Evolutionary conservation across 2,888 invertebrate species (phyloP), one percentile per base, ranked within the genome.

Genomic region (Trissolcus japonicus): DNA sequence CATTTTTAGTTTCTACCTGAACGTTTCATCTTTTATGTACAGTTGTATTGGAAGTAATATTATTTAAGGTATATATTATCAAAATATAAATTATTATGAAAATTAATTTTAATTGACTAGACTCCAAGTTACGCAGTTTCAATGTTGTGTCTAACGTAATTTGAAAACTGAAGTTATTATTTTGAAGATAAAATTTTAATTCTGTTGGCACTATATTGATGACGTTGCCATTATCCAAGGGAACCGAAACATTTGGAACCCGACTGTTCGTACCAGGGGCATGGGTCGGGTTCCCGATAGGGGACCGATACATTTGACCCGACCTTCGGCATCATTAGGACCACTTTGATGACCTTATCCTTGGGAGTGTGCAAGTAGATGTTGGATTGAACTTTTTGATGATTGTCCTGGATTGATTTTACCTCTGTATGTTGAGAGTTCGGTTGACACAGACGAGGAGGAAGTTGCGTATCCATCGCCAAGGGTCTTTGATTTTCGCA

Each of bases 161-260:
- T n/a, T n/a, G n/a, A n/a, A n/a, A n/a, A n/a, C n/a, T n/a, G n/a
- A n/a, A n/a, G n/a, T n/a, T n/a, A n/a, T n/a, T n/a, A n/a, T n/a
- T n/a, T n/a, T n/a, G n/a, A n/a, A n/a, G n/a, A n/a, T n/a, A n/a
- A n/a, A n/a, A n/a, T n/a, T n/a, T n/a, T n/a, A n/a, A n/a, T n/a
- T n/a, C 80, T 2, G 50, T 74, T 0, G 94, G 93, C 79, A 93
- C 90, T 0, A 94, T 87, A 0, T 93, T 92, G 6, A 94, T 88
- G 85, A 93, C 89, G 7, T 91, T 91, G 19, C 94, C 94, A 84
- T 93, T 92, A 17, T 89, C 85, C 0, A 94, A 88, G 0, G 93
- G 91, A 13, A 94, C 92, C 86, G 93, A 93, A 80, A 94, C 91
- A 86, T 93, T 94, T 0, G 93, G 92, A 74, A 90, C 90, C 43